phyloP scores from a whole-genome alignment of 2,113 vertebrate genomes.

The Scomber scombrus region DNA sequence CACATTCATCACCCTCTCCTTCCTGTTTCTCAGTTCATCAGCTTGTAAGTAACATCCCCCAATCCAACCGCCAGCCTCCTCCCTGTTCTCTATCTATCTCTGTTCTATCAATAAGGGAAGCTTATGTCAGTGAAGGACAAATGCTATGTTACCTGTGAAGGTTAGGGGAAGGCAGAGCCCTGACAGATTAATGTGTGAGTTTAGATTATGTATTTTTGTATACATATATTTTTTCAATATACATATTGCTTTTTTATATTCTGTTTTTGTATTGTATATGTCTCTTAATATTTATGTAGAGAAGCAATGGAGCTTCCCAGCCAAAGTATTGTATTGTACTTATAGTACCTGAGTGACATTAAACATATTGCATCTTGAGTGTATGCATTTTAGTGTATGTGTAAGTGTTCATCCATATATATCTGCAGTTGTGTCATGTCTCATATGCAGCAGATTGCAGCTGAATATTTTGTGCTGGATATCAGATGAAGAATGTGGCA shows the following conservation, averaged over 20 bases:
- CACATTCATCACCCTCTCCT: slow-evolving; percentile 24
- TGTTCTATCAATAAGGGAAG: slow-evolving; percentile 43
- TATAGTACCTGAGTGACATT: too few relatives aligned
- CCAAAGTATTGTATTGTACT: too few relatives aligned
- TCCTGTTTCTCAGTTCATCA: slow-evolving; percentile 29
- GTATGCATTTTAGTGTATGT: background rate
- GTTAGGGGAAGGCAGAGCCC: slow-evolving; percentile 7
- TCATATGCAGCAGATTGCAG: background rate
- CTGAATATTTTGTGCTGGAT: background rate
- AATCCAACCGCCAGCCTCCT: background rate
- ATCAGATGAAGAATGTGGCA: background rate
- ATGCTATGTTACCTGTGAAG: slow-evolving; percentile 48
- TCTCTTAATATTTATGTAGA: too few relatives aligned
- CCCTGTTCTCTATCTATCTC: slow-evolving; percentile 32
- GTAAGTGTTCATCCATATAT: background rate
- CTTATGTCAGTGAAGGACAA: slow-evolving; percentile 45
- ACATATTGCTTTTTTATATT: too few relatives aligned
- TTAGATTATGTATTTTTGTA: background rate
- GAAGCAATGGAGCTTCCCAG: too few relatives aligned
- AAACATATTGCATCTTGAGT: too few relatives aligned
- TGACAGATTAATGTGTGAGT: background rate
- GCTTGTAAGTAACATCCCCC: slow-evolving; percentile 36
- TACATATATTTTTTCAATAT: background rate
- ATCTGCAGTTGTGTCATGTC: background rate
- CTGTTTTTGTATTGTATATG: too few relatives aligned